Conservation (phyloP, 2,113 vertebrate species). For the Psittacus erithacus region DNA sequence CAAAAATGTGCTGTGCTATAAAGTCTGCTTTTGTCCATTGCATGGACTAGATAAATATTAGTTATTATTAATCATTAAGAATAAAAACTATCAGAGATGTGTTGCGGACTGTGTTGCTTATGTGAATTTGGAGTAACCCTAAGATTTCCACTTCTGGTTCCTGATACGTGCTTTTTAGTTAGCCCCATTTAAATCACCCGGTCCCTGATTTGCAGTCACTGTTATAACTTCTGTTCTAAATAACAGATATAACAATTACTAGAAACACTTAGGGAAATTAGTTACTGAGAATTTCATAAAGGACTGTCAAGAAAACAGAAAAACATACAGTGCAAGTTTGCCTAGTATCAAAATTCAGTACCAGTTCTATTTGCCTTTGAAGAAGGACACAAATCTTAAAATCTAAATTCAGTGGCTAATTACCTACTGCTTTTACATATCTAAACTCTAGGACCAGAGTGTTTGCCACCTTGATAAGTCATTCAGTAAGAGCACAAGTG, state of each 20-base stretch:
- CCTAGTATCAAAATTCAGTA: background rate
- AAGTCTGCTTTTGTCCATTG: background rate
- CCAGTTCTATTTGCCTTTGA: background rate
- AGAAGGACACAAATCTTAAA: background rate
- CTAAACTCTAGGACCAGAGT: background rate
- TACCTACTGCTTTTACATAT: background rate
- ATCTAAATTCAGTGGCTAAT: background rate
- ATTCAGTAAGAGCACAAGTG: background rate
- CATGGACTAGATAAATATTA: background rate
- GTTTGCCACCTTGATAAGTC: background rate
- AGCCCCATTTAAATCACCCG: background rate
- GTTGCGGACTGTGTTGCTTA: background rate
- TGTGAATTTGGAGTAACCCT: background rate
- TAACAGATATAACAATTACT: background rate
- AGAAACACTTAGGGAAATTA: background rate
- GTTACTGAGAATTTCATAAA: background rate
- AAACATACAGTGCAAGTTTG: background rate
- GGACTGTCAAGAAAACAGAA: background rate
- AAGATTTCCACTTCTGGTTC: background rate
- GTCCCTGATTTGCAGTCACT: background rate
- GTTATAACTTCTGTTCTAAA: background rate
- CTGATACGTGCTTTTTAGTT: background rate
- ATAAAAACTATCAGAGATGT: background rate
- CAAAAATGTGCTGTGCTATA: background rate
- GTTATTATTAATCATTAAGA: background rate